Base-by-base conservation (phyloP, 2,888 invertebrate genomes). In the Pseudoips prasinana region DNA sequence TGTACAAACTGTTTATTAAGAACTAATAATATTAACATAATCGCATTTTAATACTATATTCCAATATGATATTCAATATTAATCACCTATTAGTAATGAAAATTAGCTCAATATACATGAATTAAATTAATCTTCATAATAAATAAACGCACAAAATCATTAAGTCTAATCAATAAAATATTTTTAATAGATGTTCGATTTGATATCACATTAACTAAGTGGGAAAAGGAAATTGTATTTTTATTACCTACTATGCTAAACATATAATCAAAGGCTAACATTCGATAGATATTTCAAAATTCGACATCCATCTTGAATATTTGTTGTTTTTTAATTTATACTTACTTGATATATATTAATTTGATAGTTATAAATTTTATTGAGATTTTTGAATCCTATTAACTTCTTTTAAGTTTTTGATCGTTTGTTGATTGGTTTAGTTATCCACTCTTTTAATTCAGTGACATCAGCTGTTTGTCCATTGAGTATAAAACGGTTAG, bases 11-110 rank as follows among this genome's bases (percentile, higher is more conserved):
- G 79, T 80, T 78, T 85, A 85, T 84, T 84, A 84, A 73, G 73
- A 84, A 83, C 79, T 75, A 81, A 85, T 86, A 71, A 74, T 84
- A 87, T 87, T 87, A 84, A 84, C 85, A 87, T 87, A 87, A 87
- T 82, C 72, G 69, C 72, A 70, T 82, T 77, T 78, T 69, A 66
- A 78, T 72, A 72, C 73, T 71, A 76, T 63, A 73, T 65, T 69
- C 61, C 56, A 14, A 73, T 70, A 82, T 79, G 83, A 83, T 81
- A 87, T 79, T 75, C 78, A 76, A 86, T 85, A 73, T 78, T 80
- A 79, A 86, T 84, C 51, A 80, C 46, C 73, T 70, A 74, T 84
- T 84, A 75, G 76, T 79, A 78, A 73, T 60, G 64, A 68, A 69
- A 85, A 86, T 85, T 81, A 79, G 77, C 73, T 64, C 69, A 63